phyloP scores from a whole-genome alignment of 2,113 vertebrate genomes.

The Tursiops truncatus region DNA sequence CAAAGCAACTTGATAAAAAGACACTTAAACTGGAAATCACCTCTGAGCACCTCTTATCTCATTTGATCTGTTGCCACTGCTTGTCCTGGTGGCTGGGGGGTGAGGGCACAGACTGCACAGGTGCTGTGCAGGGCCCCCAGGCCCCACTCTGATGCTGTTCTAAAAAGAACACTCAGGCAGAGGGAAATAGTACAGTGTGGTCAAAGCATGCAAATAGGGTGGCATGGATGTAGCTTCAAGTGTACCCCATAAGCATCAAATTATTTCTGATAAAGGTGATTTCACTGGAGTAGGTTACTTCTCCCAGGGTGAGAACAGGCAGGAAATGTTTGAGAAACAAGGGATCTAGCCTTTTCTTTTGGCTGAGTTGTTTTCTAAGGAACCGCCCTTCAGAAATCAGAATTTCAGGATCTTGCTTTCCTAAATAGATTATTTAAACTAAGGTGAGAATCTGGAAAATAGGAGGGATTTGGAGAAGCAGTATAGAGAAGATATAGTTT shows the following conservation, averaged over 20 bases:
- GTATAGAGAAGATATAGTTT: background rate
- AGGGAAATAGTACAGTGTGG: too few relatives aligned
- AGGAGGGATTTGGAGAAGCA: background rate
- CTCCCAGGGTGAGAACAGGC: background rate
- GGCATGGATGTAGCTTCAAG: too few relatives aligned
- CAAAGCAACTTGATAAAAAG: background rate
- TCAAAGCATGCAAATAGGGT: too few relatives aligned
- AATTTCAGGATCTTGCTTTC: background rate
- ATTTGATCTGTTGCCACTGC: background rate
- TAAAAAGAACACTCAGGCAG: background rate
- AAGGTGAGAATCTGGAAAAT: background rate
- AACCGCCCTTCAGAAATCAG: background rate
- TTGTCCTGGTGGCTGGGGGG: background rate
- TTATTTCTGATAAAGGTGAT: background rate
- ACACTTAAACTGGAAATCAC: background rate
- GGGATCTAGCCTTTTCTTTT: background rate
- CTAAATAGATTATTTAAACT: background rate
- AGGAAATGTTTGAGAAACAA: background rate
- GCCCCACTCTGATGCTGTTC: too few relatives aligned
- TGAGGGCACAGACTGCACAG: too few relatives aligned
- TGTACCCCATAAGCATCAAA: background rate
- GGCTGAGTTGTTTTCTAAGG: background rate
- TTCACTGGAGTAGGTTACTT: background rate
- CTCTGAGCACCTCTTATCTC: background rate
- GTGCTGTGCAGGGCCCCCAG: fast-evolving